Evolutionary conservation across 2,113 vertebrate species (phyloP).

Genomic region (Gasterosteus nipponicus): DNA sequence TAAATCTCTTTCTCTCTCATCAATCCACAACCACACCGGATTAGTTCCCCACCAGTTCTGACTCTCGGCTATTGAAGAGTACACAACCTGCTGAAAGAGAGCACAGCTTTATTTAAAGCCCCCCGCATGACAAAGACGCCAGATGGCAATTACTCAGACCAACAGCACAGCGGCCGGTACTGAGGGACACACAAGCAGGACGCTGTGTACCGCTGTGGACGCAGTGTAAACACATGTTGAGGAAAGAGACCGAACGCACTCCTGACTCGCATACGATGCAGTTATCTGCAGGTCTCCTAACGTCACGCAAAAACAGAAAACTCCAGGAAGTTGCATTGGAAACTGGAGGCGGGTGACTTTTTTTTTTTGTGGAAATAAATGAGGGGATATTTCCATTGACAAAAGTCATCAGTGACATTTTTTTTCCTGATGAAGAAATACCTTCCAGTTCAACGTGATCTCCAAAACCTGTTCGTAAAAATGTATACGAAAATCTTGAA

Average conservation of each 20-base stretch:
- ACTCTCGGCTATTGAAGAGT: slow-evolving; percentile 20
- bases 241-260: not conserved
- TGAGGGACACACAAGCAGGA: slow-evolving; percentile 27
- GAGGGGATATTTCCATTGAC: not conserved
- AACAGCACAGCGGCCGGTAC: slow-evolving; percentile 33
- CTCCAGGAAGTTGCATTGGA: not conserved
- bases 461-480: too few relatives aligned
- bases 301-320: not conserved
- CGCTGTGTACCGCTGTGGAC: slow-evolving; percentile 28
- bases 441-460: not conserved
- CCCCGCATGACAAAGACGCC: slow-evolving; percentile 53
- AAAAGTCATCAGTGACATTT: not conserved
- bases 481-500: too few relatives aligned
- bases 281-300: not conserved
- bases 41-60: not conserved
- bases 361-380: not conserved
- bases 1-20: not conserved
- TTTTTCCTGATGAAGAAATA: not conserved
- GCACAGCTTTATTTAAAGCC: slow-evolving; percentile 37
- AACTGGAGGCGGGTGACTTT: not conserved
- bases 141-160: slow-evolving; percentile 61
- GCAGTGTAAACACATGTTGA: not conserved
- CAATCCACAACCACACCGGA: not conserved
- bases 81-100: slow-evolving; percentile 42
- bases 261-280: too few relatives aligned